phyloP scores from a whole-genome alignment of 2,888 invertebrate species.

The Doris montereyensis region DNA sequence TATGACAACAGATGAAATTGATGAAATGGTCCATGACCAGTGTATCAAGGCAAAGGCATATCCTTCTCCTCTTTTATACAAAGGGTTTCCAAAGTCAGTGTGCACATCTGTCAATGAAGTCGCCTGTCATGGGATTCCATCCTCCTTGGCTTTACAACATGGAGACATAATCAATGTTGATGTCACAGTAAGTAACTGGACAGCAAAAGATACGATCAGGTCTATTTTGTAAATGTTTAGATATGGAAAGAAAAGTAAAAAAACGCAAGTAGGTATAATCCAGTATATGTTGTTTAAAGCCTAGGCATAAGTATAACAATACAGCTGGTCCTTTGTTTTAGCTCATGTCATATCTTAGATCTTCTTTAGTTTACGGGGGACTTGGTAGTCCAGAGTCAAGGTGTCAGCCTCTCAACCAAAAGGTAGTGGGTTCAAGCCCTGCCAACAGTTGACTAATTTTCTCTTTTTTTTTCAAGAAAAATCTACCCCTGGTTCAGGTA shows the following conservation, averaged over 20 bases:
- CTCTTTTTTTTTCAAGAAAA: too few relatives aligned
- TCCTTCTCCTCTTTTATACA: constrained; percentile 91
- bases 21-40: constrained; percentile 82
- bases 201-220: background rate
- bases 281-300: background rate
- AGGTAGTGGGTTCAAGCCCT: too few relatives aligned
- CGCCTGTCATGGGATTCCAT: constrained; percentile 94
- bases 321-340: too few relatives aligned
- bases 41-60: constrained; percentile 84
- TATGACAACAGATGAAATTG: constrained; percentile 88
- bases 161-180: constrained; percentile 95
- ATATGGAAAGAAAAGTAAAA: background rate
- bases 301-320: too few relatives aligned
- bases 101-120: constrained; percentile 94
- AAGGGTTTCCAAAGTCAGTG: constrained; percentile 88
- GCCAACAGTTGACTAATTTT: too few relatives aligned
- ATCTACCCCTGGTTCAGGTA: too few relatives aligned
- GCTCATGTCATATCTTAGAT: too few relatives aligned
- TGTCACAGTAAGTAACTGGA: constrained; percentile 87
- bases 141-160: constrained; percentile 81
- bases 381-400: too few relatives aligned
- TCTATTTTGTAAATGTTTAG: background rate
- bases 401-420: too few relatives aligned
- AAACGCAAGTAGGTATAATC: background rate
- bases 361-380: too few relatives aligned